Percentiles rank a stretch among this genome's conserved stretches.
These are phyloP conservation scores for Bombyx huttoni DNA, from an alignment of 2,888 invertebrate species.

Conservation along the genomic window DNA sequence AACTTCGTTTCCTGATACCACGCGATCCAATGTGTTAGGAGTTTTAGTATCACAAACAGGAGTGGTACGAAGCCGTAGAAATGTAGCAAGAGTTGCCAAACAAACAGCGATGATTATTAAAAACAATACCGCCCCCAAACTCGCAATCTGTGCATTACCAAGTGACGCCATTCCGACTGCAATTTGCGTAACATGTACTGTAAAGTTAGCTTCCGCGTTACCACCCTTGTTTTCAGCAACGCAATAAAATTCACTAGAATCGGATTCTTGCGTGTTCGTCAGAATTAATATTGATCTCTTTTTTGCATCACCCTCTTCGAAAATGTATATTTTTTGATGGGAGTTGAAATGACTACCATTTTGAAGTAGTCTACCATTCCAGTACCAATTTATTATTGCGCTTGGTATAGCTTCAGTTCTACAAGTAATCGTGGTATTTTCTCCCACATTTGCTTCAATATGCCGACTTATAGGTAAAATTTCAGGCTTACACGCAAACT, in stretches of 20 bases:
- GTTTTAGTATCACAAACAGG: constrained; percentile 83
- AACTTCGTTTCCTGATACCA: constrained; percentile 74
- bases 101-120: constrained; percentile 83
- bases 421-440: constrained; percentile 89
- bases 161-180: constrained; percentile 86
- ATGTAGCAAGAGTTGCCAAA: constrained; percentile 78
- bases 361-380: constrained; percentile 83
- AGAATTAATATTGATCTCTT: constrained; percentile 83
- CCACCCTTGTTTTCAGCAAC: constrained; percentile 92
- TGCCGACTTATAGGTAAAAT: constrained; percentile 82
- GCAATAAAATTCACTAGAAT: constrained; percentile 89
- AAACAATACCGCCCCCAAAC: constrained; percentile 85
- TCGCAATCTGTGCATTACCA: constrained; percentile 88
- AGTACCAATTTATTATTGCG: constrained; percentile 88
- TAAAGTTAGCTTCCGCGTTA: constrained; percentile 90
- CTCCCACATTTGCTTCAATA: constrained; percentile 84
- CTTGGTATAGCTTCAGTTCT: constrained; percentile 85
- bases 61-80: constrained; percentile 81
- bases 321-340: constrained; percentile 82
- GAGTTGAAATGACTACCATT: constrained; percentile 86
- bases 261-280: constrained; percentile 86
- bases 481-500: constrained; percentile 89
- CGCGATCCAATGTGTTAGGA: constrained; percentile 80
- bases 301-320: constrained; percentile 82
- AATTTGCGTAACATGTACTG: constrained; percentile 83